phyloP scores from a whole-genome alignment of 2,113 vertebrate genomes.

The Chrysochloris asiatica region DNA sequence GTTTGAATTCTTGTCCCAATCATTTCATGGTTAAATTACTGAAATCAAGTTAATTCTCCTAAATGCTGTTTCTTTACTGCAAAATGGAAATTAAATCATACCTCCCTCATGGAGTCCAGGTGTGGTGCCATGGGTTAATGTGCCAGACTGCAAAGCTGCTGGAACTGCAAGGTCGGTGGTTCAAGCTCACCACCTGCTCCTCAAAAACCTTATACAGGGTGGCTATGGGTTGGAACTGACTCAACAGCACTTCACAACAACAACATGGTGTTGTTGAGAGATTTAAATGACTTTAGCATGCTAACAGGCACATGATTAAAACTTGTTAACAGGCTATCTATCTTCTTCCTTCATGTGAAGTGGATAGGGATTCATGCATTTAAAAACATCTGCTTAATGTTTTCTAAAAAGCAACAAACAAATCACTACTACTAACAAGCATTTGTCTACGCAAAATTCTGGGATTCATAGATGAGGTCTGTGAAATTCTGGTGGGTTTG shows the following conservation, averaged over 20 bases:
- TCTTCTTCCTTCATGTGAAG: not conserved
- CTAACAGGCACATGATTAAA: constrained; percentile 12
- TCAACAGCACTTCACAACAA: too few species aligned
- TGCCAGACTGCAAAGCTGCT: too few species aligned
- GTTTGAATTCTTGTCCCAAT: not conserved
- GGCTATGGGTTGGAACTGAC: too few species aligned
- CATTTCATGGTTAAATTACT: not conserved
- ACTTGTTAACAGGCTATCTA: not conserved
- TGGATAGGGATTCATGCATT: not conserved
- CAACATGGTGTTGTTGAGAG: not conserved
- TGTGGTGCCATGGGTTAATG: too few species aligned
- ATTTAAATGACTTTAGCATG: not conserved
- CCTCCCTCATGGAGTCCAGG: not conserved
- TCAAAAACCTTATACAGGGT: too few species aligned
- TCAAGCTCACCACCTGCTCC: too few species aligned
- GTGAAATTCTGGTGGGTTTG: not conserved
- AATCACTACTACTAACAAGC: not conserved
- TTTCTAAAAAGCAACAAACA: too few species aligned
- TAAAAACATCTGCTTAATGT: too few species aligned
- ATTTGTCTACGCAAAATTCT: not conserved
- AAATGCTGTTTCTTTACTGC: not conserved
- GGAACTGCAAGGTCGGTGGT: too few species aligned
- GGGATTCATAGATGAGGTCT: not conserved
- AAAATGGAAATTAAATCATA: not conserved
- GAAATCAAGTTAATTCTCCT: constrained; percentile 7